Evolutionary conservation across 2,113 vertebrate genomes (phyloP).

Genomic region (Gallinago undulata): DNA sequence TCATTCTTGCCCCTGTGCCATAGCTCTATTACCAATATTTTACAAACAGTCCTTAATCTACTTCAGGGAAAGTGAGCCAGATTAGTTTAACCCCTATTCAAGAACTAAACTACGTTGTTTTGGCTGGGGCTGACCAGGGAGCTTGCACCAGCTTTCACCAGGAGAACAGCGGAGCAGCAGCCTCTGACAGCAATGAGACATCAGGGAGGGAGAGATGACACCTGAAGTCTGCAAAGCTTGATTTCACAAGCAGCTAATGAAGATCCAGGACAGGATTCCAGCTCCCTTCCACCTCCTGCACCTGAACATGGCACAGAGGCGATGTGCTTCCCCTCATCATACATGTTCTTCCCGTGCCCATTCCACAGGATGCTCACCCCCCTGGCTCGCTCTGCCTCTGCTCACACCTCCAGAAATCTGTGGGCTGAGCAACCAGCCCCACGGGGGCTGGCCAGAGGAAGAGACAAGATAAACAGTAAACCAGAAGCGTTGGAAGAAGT

Average conservation of each 20-base stretch:
- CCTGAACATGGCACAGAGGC: background rate
- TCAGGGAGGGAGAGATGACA: background rate
- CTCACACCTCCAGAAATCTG: background rate
- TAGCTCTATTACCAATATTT: background rate
- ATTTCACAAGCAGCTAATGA: background rate
- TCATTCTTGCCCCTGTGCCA: background rate
- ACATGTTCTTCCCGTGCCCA: accelerated
- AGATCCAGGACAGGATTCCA: background rate
- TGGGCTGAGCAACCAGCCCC: background rate
- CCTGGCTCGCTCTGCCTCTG: background rate
- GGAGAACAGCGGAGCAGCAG: accelerated
- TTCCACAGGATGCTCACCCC: background rate
- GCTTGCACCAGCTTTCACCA: background rate
- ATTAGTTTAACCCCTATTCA: background rate
- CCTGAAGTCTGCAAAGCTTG: background rate
- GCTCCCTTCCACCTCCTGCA: background rate
- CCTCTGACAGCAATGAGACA: background rate
- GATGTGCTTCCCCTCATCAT: accelerated
- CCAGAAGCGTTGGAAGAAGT: background rate
- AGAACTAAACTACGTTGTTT: background rate
- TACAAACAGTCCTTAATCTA: background rate
- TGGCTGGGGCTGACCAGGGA: background rate
- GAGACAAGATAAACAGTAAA: background rate
- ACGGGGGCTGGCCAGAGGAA: background rate
- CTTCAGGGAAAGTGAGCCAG: background rate